Conservation (phyloP, 2,797 vertebrate genomes). For the Lagorchestes hirsutus region DNA sequence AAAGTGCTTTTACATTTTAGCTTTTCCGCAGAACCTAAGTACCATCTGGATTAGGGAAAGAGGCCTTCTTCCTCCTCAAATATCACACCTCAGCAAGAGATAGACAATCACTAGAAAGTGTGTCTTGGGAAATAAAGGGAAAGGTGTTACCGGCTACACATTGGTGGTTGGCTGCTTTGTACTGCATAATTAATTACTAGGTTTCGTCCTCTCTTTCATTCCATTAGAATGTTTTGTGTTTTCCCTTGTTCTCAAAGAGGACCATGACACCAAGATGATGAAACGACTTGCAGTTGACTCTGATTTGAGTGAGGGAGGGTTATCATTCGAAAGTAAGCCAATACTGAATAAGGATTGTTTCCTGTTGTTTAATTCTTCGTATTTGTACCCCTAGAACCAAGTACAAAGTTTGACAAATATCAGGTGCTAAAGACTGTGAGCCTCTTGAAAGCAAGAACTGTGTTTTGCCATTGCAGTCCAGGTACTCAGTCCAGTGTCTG, state of each 20-base stretch:
- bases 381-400: too few relatives aligned
- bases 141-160: neutral
- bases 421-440: neutral
- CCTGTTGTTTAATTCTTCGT: neutral
- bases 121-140: neutral
- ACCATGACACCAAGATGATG: too few relatives aligned
- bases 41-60: neutral
- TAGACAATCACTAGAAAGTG: neutral
- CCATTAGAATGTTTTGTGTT: neutral
- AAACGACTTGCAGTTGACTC: too few relatives aligned
- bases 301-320: too few relatives aligned
- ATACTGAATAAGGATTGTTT: neutral
- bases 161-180: neutral
- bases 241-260: too few relatives aligned
- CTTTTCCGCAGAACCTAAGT: neutral
- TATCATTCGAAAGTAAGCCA: neutral
- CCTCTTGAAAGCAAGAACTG: neutral
- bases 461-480: neutral
- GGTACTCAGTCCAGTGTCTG: neutral
- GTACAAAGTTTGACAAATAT: neutral
- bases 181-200: neutral
- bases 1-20: neutral
- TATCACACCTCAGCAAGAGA: neutral
- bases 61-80: too few relatives aligned
- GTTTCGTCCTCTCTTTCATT: neutral